Evolutionary conservation across 2,113 vertebrate genomes (phyloP), one percentile per base, ranked within the genome.

Genomic region (Picathartes gymnocephalus): DNA sequence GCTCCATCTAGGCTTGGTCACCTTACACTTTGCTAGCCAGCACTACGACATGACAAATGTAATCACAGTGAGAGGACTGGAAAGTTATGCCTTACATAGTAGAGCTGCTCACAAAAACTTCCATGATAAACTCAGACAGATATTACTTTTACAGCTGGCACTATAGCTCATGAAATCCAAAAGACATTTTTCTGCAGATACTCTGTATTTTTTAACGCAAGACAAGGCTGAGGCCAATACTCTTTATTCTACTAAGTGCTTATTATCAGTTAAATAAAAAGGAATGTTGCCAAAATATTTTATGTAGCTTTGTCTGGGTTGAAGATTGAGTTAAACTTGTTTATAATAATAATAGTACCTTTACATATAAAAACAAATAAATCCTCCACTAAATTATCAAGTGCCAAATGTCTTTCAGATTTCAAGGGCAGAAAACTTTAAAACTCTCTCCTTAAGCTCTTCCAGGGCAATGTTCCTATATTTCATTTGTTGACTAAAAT

Each of bases 41-140:
- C 77, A 37, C 40, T 21, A 40, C 19, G 42, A 95, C 85, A 69
- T 85, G 96, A 97, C 95, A 97, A 96, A 95, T 96, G 92, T 71
- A 88, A 92, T 81, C 81, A 93, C 84, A 96, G 88, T 22, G 87
- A 94, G 66, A 90, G 92, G 44, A n/a, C 72, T 95, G 87, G 64
- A 78, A 95, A 69, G 74, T 86, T 92, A 91, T 62, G 56, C 35
- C 90, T 89, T 73, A 92, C 84, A 91, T 92, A 90, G 88, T 24
- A 77, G 65, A 95, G 74, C 81, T 64, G 81, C 82, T 81, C 84
- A 95, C 72, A 94, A 81, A 96, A 65, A 30, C 73, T 83, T 95
- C 57, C 77, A 92, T 17, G 15, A 72, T 80, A 92, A 95, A 93
- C 88, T 58, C 82, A 85, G 60, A 86, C 27, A 94, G 91, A 93